Conservation (phyloP, 2,797 vertebrate genomes). For the Neosilurus hyrtlii region DNA sequence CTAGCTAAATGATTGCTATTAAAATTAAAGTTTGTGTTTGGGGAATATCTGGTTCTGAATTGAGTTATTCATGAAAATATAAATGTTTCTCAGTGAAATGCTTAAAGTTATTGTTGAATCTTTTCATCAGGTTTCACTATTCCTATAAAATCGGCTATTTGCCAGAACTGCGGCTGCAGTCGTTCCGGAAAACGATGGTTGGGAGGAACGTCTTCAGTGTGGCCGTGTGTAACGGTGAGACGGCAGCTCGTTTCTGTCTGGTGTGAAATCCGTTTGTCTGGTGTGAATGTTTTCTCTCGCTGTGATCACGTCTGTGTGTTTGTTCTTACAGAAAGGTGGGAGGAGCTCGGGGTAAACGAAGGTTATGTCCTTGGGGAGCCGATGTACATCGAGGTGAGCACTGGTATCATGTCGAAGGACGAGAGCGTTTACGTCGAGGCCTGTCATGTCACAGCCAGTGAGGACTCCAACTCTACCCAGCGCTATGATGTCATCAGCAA, state of each 20-base stretch:
- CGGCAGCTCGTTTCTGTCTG: background rate
- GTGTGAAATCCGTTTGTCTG: too few relatives aligned
- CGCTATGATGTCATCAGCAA: constrained; percentile 63
- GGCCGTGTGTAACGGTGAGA: constrained; percentile 65
- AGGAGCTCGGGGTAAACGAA: constrained; percentile 51
- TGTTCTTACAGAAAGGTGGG: constrained; percentile 58
- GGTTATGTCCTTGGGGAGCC: constrained; percentile 60
- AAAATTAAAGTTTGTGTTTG: background rate
- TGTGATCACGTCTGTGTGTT: too few relatives aligned
- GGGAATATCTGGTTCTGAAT: background rate
- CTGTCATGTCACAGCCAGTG: constrained; percentile 59
- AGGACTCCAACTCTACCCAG: constrained; percentile 52
- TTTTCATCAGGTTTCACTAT: constrained; percentile 67
- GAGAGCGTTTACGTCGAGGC: constrained; percentile 65
- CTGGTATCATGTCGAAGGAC: constrained; percentile 39
- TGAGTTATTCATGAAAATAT: background rate
- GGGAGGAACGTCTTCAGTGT: constrained; percentile 61
- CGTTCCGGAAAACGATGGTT: constrained; percentile 59
- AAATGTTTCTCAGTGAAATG: background rate
- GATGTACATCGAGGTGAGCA: constrained; percentile 62
- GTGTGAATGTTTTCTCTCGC: background rate
- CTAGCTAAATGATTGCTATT: background rate
- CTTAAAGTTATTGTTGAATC: background rate
- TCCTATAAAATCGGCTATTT: constrained; percentile 68
- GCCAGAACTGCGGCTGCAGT: constrained; percentile 56